Percentiles rank a stretch among this genome's conserved stretches.
Evolutionary conservation across 2,797 vertebrate genomes (phyloP).

Genomic region (Mionectes olivaceus): DNA sequence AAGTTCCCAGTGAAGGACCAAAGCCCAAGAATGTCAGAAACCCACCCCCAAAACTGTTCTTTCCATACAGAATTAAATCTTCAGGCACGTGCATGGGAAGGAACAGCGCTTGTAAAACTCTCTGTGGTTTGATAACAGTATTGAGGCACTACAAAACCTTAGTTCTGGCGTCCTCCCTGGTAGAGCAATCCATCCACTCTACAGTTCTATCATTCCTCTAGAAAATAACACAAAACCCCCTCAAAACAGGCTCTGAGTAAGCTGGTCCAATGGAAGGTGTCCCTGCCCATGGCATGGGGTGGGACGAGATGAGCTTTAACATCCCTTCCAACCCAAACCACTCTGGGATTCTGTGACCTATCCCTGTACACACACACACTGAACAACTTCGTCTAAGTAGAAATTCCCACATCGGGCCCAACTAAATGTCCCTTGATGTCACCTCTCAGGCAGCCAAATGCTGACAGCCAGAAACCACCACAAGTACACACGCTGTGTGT

Average conservation of each 20-base stretch:
- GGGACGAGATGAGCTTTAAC: neutral
- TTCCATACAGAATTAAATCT: accelerated
- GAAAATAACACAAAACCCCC: neutral
- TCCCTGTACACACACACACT: neutral
- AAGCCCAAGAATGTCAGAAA: neutral
- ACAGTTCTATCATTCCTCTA: neutral
- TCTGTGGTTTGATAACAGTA: neutral
- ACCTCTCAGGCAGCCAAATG: neutral
- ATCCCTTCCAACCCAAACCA: neutral
- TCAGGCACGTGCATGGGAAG: neutral
- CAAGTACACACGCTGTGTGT: neutral
- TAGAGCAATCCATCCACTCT: neutral
- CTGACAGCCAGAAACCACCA: neutral
- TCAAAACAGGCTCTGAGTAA: neutral
- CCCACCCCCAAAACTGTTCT: accelerated
- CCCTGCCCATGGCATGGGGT: neutral
- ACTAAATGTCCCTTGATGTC: neutral
- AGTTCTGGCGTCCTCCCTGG: neutral
- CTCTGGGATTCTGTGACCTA: neutral
- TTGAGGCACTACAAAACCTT: neutral
- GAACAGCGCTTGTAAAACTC: neutral
- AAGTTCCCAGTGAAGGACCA: neutral
- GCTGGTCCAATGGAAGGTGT: neutral
- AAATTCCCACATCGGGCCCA: neutral
- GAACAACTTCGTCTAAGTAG: neutral